phyloP scores from a whole-genome alignment of 1,140 invertebrate species.

The Heterodera carotae region DNA sequence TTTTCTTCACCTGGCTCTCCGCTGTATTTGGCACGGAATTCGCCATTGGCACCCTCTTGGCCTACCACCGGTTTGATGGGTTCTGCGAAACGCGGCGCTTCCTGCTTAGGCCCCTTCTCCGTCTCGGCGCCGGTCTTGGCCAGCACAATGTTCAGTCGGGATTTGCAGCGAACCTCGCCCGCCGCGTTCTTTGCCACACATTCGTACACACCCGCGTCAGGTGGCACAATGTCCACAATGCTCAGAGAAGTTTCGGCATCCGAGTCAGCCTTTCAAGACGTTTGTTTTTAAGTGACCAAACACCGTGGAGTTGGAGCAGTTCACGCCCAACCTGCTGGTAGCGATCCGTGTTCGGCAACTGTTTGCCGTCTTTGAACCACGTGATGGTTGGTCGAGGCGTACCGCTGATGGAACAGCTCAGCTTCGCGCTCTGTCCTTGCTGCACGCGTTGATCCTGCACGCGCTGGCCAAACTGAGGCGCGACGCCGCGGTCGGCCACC shows the following conservation, averaged over 20 bases:
- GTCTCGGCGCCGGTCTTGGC: conserved; percentile 60
- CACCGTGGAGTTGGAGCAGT: not conserved
- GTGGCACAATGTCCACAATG: conserved; percentile 80
- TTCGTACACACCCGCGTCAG: conserved; percentile 81
- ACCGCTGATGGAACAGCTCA: conserved; percentile 72
- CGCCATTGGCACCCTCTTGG: conserved; percentile 81
- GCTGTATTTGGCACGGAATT: conserved; percentile 81
- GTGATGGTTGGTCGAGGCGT: conserved; percentile 78
- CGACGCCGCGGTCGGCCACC: conserved; percentile 43
- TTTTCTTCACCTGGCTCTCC: conserved; percentile 72
- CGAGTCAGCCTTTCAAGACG: conserved; percentile 74
- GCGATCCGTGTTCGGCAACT: conserved; percentile 80
- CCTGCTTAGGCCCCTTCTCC: conserved; percentile 66
- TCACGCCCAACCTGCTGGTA: conserved; percentile 72
- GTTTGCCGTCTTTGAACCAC: conserved; percentile 86
- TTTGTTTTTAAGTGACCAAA: too few species aligned
- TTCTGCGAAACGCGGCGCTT: conserved; percentile 78
- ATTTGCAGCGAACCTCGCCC: conserved; percentile 74
- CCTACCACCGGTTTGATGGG: conserved; percentile 81
- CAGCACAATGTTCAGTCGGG: conserved; percentile 58
- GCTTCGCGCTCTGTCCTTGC: conserved; percentile 50
- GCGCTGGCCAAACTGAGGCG: conserved; percentile 56
- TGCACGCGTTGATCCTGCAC: conserved; percentile 53
- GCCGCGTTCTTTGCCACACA: conserved; percentile 81
- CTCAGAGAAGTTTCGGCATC: conserved; percentile 80